Base-by-base conservation (phyloP, 2,888 invertebrate genomes). In the Amphipoea oculea region DNA sequence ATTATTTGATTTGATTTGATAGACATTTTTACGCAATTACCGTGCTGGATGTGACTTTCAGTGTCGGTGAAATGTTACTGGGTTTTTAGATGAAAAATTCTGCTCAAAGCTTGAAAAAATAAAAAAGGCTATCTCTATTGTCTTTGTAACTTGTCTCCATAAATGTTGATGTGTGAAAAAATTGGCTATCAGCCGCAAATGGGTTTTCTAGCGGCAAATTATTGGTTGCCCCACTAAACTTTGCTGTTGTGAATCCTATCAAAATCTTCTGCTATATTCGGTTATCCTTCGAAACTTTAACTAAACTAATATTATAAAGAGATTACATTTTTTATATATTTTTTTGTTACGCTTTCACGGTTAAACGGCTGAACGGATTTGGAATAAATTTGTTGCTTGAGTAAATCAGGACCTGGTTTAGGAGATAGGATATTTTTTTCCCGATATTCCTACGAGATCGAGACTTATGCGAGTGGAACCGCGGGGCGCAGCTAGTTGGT, bases 181-280 rank as follows among this genome's bases (percentile, higher is more conserved):
- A 79, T 68, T 67, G 72, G 11, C 72, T 51, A 73, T 84, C 67
- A 57, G 7, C 82, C 20, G n/a, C 71, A 79, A 23, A 82, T 68
- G 12, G 68, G 73, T 63, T 83, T 82, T 73, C 36, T 79, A 73
- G 48, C 62, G 72, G 73, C 62, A 82, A 78, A 72, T 57, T 73
- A 51, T 78, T 68, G n/a, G 48, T 67, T 36, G 84, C 63, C 40
- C 4, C n/a, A 76, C 45, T 67, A 42, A 36, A 54, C 45, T 40
- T 81, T 29, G 12, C 23, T 79, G 29, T 65, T 65, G 40, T 65
- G 17, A 65, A 80, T 40, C 29, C 23, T 51, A 63, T 73, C n/a
- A 45, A 40, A 57, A 57, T 65, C 29, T 51, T 70, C 40, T 29
- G 1, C 17, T 72, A 42, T 11, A n/a, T 17, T 36, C 36, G 20